Evolutionary conservation across 1,140 invertebrate species (phyloP).

Genomic region (Eriocheir sinensis): DNA sequence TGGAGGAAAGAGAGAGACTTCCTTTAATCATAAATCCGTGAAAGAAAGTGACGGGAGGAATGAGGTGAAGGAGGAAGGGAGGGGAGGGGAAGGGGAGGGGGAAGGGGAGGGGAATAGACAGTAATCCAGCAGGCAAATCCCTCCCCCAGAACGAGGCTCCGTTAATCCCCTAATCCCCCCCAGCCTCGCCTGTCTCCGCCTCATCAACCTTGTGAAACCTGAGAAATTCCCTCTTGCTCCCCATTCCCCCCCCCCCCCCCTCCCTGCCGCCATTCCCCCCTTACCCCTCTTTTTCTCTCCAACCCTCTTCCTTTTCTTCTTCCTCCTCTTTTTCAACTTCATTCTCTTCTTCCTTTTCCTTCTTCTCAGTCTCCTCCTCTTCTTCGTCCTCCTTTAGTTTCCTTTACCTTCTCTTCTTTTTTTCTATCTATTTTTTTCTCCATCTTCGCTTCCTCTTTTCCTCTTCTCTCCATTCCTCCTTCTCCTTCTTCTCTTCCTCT

Average conservation of each 20-base stretch:
- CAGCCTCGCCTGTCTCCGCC: background rate
- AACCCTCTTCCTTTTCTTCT: background rate
- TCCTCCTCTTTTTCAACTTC: background rate
- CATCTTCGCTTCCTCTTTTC: background rate
- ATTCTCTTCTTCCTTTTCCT: background rate
- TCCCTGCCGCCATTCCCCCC: too few species aligned
- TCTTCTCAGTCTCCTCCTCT: background rate
- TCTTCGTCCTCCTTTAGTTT: too few species aligned
- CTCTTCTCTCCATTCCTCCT: background rate
- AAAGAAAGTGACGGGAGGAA: too few species aligned
- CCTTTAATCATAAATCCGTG: slow-evolving; percentile 1
- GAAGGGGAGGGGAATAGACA: background rate
- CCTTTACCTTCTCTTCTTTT: too few species aligned
- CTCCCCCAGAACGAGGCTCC: background rate
- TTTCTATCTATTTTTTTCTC: background rate
- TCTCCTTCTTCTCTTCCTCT: background rate
- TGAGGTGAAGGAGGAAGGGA: background rate
- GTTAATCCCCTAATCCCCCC: slow-evolving; percentile 65
- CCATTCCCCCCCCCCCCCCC: background rate
- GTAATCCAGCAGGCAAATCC: slow-evolving; percentile 56
- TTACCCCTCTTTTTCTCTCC: background rate
- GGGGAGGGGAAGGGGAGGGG: background rate
- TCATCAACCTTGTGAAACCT: slow-evolving; percentile 56
- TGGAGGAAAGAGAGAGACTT: background rate
- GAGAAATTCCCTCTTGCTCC: slow-evolving; percentile 41